These are phyloP conservation scores for Dascillus cervinus DNA, from an alignment of 2,888 invertebrate species.

Conservation along the genomic window DNA sequence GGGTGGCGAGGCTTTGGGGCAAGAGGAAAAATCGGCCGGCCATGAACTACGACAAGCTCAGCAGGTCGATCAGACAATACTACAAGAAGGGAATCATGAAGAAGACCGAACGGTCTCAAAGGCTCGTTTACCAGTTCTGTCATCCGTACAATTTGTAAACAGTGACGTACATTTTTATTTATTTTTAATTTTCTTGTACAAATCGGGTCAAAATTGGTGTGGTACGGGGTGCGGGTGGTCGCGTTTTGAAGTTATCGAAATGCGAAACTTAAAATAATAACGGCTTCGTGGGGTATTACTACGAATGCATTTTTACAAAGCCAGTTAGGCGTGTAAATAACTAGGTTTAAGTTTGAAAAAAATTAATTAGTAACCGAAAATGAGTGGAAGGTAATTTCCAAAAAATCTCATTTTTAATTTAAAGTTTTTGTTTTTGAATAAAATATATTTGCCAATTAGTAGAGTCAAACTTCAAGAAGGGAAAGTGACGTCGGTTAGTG, in stretches of 20 bases:
- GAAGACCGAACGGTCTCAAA: constrained; percentile 95
- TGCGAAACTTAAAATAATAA: constrained; percentile 20
- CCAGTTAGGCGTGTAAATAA: constrained; percentile 28
- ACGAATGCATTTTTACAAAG: constrained; percentile 19
- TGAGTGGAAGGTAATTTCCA: constrained; percentile 50
- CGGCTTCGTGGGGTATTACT: constrained; percentile 37
- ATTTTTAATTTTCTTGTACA: constrained; percentile 12
- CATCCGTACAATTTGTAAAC: constrained; percentile 81
- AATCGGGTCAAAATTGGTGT: constrained; percentile 7
- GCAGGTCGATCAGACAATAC: constrained; percentile 94
- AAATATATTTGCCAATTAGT: constrained; percentile 41
- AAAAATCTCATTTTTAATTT: too few species aligned
- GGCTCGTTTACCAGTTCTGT: constrained; percentile 98
- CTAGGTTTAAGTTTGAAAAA: constrained; percentile 8
- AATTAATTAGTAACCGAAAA: constrained; percentile 4
- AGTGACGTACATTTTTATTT: constrained; percentile 17
- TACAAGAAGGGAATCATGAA: constrained; percentile 99
- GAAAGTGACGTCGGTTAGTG: constrained; percentile 6
- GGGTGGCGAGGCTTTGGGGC: constrained; percentile 97
- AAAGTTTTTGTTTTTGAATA: constrained; percentile 25
- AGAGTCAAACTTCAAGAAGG: constrained; percentile 16
- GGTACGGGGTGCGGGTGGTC: constrained; percentile 21
- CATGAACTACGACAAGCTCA: constrained; percentile 99
- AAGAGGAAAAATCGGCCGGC: constrained; percentile 96
- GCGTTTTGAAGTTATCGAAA: constrained; percentile 38